Conservation (phyloP, 1,140 invertebrate species). For the Saccostrea echinata region DNA sequence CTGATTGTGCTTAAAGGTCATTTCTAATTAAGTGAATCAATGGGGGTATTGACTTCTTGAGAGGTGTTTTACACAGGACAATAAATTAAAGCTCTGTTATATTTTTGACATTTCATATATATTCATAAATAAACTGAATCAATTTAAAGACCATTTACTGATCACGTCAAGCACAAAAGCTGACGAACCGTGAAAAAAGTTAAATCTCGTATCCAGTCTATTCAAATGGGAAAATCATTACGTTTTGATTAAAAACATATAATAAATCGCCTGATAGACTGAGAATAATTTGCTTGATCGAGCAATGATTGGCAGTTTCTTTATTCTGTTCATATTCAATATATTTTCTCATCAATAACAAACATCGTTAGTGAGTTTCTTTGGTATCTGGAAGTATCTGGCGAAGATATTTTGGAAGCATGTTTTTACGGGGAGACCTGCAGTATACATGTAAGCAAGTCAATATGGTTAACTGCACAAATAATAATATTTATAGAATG, state of each 20-base stretch:
- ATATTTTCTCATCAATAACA: background rate
- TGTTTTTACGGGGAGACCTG: background rate
- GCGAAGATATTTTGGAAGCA: background rate
- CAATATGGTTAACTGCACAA: background rate
- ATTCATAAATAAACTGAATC: background rate
- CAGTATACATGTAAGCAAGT: background rate
- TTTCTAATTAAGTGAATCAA: background rate
- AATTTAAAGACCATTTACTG: conserved; percentile 17
- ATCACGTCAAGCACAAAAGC: background rate
- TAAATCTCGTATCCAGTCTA: background rate
- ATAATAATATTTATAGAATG: conserved; percentile 5
- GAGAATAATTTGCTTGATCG: background rate
- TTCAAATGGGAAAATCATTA: conserved; percentile 7
- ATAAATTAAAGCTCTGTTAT: background rate
- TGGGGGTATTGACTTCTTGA: background rate
- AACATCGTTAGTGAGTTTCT: conserved; percentile 1
- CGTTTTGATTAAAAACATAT: background rate
- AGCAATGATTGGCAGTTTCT: background rate
- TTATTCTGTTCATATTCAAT: background rate
- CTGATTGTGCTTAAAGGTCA: too few relatives aligned
- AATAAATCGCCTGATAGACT: background rate
- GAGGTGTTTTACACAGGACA: background rate
- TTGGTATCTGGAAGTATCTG: background rate
- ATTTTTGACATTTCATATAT: conserved; percentile 2
- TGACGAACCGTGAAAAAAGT: background rate